phyloP scores from a whole-genome alignment of 2,888 invertebrate species.

The Caenorhabditis doughertyi region DNA sequence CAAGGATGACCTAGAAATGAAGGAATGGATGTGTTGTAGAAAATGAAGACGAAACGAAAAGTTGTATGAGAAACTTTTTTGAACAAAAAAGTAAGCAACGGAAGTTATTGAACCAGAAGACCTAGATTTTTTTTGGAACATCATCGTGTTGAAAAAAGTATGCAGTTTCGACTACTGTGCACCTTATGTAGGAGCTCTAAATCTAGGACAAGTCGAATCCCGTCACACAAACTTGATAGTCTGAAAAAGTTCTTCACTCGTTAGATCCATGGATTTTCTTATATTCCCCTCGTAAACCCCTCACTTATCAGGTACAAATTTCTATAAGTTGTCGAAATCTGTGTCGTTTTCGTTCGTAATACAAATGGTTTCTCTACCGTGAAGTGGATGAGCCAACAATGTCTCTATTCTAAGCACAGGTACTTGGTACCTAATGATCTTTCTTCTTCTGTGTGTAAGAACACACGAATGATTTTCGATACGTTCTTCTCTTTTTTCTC shows the following conservation, averaged over 20 bases:
- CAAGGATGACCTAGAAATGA: constrained; percentile 43
- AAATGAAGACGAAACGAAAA: neutral
- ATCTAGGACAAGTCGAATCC: no score
- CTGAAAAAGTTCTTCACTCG: no score
- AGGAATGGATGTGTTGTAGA: neutral
- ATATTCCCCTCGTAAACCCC: neutral
- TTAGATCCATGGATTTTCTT: no score
- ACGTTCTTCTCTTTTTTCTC: neutral
- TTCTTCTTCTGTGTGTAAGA: constrained; percentile 2
- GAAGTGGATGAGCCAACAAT: constrained; percentile 62
- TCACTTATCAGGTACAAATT: no score
- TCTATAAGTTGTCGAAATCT: constrained; percentile 27
- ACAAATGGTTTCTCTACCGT: constrained; percentile 12
- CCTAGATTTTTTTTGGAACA: no score
- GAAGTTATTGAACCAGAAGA: no score
- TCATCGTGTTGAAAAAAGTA: no score
- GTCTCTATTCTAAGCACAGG: constrained; percentile 14
- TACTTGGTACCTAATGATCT: constrained; percentile 44
- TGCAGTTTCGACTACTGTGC: no score
- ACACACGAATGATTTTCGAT: constrained; percentile 18
- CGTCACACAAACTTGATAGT: no score
- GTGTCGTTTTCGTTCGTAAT: neutral
- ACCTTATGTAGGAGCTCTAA: no score
- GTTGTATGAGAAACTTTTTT: constrained; percentile 18
- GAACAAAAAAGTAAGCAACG: neutral